phyloP scores from a whole-genome alignment of 2,888 invertebrate species.

The Dasysyrphus tricinctus region DNA sequence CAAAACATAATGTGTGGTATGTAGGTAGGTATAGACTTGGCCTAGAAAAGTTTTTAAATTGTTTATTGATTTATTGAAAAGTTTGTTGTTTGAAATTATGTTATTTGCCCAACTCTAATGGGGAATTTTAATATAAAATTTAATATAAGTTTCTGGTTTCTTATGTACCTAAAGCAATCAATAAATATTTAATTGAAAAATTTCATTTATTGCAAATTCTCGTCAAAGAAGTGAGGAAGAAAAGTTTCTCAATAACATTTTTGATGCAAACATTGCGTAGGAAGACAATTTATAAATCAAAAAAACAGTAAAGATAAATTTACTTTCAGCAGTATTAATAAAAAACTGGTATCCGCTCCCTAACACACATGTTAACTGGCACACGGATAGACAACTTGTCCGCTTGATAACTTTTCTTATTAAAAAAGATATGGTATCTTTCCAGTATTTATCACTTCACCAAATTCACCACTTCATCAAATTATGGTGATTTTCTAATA shows the following conservation, averaged over 20 bases:
- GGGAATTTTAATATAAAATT: constrained; percentile 51
- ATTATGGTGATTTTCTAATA: too few relatives aligned
- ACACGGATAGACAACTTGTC: too few relatives aligned
- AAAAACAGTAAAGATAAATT: too few relatives aligned
- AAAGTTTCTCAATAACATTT: constrained; percentile 14
- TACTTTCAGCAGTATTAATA: too few relatives aligned
- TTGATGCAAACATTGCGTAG: background rate
- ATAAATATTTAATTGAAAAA: constrained; percentile 45
- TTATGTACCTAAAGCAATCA: background rate
- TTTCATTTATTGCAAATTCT: background rate
- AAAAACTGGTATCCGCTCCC: too few relatives aligned
- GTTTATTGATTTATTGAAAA: constrained; percentile 69
- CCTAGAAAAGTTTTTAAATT: constrained; percentile 72
- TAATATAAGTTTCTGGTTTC: constrained; percentile 48
- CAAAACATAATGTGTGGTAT: background rate
- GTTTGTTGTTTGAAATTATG: constrained; percentile 38
- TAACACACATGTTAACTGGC: too few relatives aligned
- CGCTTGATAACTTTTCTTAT: too few relatives aligned
- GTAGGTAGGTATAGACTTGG: constrained; percentile 2
- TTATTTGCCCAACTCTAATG: background rate
- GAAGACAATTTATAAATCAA: background rate
- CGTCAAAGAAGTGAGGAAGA: background rate
- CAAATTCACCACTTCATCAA: too few relatives aligned
- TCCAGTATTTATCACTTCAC: too few relatives aligned
- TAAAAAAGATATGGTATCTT: too few relatives aligned